Conservation (phyloP, 2,113 vertebrate genomes). For the Merops nubicus region DNA sequence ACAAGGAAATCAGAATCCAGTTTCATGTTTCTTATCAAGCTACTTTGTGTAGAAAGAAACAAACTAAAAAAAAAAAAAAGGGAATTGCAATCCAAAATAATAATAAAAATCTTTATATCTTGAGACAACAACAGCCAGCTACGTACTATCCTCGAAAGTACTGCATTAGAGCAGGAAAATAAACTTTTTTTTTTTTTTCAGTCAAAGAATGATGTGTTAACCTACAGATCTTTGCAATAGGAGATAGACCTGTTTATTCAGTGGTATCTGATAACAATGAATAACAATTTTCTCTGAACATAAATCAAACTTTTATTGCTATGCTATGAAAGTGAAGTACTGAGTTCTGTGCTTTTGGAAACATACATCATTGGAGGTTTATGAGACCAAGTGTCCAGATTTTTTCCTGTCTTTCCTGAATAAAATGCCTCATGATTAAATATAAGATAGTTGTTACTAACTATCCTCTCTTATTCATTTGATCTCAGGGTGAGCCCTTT, state of each 20-base stretch:
- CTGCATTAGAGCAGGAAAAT: background rate
- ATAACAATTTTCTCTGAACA: background rate
- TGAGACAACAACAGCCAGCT: background rate
- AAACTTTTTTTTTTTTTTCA: background rate
- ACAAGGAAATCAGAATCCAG: background rate
- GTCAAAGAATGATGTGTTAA: background rate
- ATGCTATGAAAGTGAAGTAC: fast-evolving
- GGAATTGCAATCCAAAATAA: background rate
- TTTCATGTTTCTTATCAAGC: background rate
- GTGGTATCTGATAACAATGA: background rate
- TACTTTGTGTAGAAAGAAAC: background rate
- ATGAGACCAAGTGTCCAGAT: background rate
- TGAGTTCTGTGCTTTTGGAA: background rate
- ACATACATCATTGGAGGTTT: background rate
- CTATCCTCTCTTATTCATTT: background rate
- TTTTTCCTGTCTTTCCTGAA: background rate
- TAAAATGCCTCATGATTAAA: background rate
- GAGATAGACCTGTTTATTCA: background rate
- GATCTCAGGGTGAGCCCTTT: background rate
- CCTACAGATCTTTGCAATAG: background rate
- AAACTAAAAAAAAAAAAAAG: background rate
- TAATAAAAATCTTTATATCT: background rate
- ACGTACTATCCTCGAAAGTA: background rate
- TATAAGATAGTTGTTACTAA: background rate
- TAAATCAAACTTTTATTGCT: background rate